phyloP scores from a whole-genome alignment of 2,797 vertebrate genomes.

The Takifugu ocellatus region DNA sequence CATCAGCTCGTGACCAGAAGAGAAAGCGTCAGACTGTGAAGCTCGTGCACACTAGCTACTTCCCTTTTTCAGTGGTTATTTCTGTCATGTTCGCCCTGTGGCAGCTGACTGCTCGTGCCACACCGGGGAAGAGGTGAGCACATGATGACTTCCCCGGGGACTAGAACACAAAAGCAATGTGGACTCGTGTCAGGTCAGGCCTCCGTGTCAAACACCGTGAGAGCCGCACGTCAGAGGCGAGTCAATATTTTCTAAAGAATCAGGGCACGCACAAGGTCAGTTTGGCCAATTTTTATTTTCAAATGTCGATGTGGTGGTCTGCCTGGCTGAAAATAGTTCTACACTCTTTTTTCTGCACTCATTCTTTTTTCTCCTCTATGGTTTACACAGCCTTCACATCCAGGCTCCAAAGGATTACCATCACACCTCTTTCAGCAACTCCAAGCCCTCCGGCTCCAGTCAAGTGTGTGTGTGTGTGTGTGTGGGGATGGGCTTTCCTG shows the following conservation, averaged over 20 bases:
- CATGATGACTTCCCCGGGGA: slow-evolving; percentile 12
- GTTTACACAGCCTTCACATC: slow-evolving; percentile 61
- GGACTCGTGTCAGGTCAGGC: slow-evolving; percentile 15
- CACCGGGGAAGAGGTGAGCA: slow-evolving; percentile 20
- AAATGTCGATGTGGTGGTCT: slow-evolving; percentile 15
- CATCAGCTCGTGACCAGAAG: slow-evolving; percentile 38
- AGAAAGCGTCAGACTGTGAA: slow-evolving; percentile 10
- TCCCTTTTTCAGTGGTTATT: slow-evolving; percentile 53
- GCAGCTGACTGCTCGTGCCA: slow-evolving; percentile 42
- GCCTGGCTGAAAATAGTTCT: slow-evolving; percentile 39
- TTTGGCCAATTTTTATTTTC: background rate
- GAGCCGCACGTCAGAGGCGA: no score
- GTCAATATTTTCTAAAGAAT: no score
- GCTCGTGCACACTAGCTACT: slow-evolving; percentile 34
- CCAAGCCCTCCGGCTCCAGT: slow-evolving; percentile 44
- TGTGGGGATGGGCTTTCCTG: slow-evolving; percentile 12
- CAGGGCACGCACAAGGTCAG: no score
- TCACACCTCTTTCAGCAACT: slow-evolving; percentile 60
- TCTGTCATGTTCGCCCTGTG: slow-evolving; percentile 28
- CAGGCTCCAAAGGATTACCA: slow-evolving; percentile 61
- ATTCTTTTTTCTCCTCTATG: slow-evolving; percentile 17
- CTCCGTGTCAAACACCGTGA: slow-evolving; percentile 5
- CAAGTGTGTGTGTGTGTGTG: slow-evolving; percentile 23
- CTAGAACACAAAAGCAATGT: background rate
- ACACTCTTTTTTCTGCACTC: slow-evolving; percentile 15